Evolutionary conservation across 2,113 vertebrate species (phyloP).

Genomic region (Oxyruncus cristatus): DNA sequence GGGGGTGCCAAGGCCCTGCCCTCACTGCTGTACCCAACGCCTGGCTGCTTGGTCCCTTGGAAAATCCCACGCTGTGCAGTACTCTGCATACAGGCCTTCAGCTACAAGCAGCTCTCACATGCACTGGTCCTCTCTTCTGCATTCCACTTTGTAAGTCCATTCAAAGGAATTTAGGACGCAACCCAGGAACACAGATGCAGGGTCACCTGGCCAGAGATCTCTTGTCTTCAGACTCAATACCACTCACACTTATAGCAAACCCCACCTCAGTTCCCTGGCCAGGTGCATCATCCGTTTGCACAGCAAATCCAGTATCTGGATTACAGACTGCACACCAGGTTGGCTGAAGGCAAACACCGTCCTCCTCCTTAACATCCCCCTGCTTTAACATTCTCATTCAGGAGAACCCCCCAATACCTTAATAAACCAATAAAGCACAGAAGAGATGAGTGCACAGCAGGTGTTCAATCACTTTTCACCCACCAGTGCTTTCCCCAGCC

Average conservation of each 20-base stretch:
- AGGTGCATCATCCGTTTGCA: accelerated
- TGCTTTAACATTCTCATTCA: neutral
- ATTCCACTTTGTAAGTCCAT: accelerated
- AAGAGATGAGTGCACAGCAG: accelerated
- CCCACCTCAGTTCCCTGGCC: neutral
- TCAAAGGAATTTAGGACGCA: neutral
- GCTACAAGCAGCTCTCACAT: neutral
- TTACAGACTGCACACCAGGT: accelerated
- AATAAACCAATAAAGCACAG: neutral
- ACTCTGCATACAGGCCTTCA: neutral
- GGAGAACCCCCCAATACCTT: neutral
- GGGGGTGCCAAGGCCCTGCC: neutral
- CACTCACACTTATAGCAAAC: accelerated
- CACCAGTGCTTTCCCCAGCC: accelerated
- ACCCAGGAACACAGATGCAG: neutral
- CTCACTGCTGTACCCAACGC: neutral
- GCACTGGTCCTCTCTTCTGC: neutral
- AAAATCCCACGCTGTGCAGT: accelerated
- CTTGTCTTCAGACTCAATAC: neutral
- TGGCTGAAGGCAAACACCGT: accelerated
- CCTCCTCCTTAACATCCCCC: too few species aligned
- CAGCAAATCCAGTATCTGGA: accelerated
- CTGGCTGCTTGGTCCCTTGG: neutral
- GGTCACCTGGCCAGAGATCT: neutral
- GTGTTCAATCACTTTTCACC: accelerated